A percentile compares a stretch with the other conserved stretches of the same genome.
phyloP scores from a whole-genome alignment of 2,113 vertebrate species.

The Mastomys natalensis region DNA sequence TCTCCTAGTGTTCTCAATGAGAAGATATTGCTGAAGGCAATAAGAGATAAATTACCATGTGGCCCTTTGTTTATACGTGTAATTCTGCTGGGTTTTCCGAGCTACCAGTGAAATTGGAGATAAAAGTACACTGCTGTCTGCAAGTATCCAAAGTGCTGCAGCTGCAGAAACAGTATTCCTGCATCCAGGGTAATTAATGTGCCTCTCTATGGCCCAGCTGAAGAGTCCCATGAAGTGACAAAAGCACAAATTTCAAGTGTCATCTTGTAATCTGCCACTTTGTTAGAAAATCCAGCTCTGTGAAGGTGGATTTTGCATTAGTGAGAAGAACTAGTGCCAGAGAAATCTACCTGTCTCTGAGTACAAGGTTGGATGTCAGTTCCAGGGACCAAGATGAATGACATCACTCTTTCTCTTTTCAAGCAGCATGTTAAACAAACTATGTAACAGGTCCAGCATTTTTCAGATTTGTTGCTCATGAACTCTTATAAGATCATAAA shows the following conservation, averaged over 20 bases:
- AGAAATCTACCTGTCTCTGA: not conserved
- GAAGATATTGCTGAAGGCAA: slow-evolving; percentile 59
- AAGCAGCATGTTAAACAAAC: not conserved
- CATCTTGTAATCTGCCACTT: slow-evolving; percentile 67
- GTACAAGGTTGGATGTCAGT: slow-evolving; percentile 19
- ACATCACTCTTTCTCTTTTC: slow-evolving; percentile 33
- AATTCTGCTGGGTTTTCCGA: slow-evolving; percentile 78
- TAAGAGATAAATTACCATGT: slow-evolving; percentile 67
- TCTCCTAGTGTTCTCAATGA: slow-evolving; percentile 44
- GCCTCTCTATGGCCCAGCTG: slow-evolving; percentile 60
- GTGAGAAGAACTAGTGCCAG: slow-evolving; percentile 25
- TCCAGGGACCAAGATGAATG: slow-evolving; percentile 50
- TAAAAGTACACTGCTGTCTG: slow-evolving; percentile 53
- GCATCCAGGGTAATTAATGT: slow-evolving; percentile 68
- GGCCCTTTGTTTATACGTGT: slow-evolving; percentile 72
- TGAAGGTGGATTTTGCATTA: not conserved
- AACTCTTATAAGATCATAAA: not conserved
- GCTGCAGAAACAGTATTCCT: slow-evolving; percentile 77
- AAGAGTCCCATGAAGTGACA: slow-evolving; percentile 70
- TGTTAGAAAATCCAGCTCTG: slow-evolving; percentile 63
- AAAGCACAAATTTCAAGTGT: slow-evolving; percentile 70
- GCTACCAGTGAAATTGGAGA: slow-evolving; percentile 77
- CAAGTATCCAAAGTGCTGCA: slow-evolving; percentile 74
- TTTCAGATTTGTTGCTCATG: not conserved
- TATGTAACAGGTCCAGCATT: not conserved